Base-by-base conservation (phyloP, 2,888 invertebrate species). In the Sisyra nigra region DNA sequence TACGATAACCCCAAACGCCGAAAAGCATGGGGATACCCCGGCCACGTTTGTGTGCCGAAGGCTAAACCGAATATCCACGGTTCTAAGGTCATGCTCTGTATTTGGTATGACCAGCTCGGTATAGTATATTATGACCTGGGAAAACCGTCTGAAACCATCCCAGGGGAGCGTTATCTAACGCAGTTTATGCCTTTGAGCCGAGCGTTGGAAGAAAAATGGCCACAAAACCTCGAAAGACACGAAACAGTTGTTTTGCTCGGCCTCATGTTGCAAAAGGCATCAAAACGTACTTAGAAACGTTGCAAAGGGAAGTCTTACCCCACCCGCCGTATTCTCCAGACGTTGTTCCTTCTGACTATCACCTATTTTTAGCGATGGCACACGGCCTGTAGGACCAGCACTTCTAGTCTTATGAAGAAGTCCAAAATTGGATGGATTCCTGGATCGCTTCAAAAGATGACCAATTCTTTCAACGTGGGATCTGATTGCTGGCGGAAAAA, bases 21-120 rank as follows among this genome's bases (percentile, higher is more conserved):
- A 46, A 52, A 50, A 48, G 51, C 49, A 38, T 50, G 47, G 49
- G 47, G 44, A 36, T 44, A 47, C 46, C 48, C 48, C 41, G 46
- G 47, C 18, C 46, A 49, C 18, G 47, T 47, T 46, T 48, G 47
- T 35, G 48, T 44, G 41, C 51, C 50, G 35, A 42, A 42, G 30
- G 44, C 50, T 13, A 50, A 48, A 37, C 46, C 41, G 14, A 52
- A 51, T 49, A 49, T 51, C 37, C 48, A 51, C 46, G 49, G 44
- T 31, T 36, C 33, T 11, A 51, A 51, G 14, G 36, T 33, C 14
- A 33, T 33, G 33, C 33, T 13, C 13, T 36, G 36, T n/a, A n/a
- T 14, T 36, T 13, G 36, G 36, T 36, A 3, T 3, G n/a, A n/a
- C 36, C n/a, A 36, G 36, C n/a, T 36, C 33, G 33, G 33, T 14